Conservation (phyloP, 2,113 vertebrate species). For the Desmodus rotundus region DNA sequence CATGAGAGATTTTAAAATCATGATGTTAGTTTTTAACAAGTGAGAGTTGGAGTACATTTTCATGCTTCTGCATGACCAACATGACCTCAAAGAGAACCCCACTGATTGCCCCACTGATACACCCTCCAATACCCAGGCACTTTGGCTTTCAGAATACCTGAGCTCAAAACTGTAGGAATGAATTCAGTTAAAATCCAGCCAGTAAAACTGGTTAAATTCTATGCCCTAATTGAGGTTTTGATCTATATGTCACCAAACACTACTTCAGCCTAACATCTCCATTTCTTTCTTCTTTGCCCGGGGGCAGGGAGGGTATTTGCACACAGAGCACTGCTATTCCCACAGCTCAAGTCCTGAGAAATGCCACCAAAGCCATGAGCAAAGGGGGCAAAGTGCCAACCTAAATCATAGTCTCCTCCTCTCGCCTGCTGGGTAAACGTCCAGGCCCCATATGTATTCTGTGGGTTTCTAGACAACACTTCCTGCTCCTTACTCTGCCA, state of each 20-base stretch:
- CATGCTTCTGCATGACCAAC: not conserved
- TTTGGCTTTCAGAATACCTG: not conserved
- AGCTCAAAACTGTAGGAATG: not conserved
- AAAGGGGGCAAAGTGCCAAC: not conserved
- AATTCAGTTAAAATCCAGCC: not conserved
- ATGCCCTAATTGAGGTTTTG: not conserved
- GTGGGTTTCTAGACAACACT: not conserved
- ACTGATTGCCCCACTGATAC: not conserved
- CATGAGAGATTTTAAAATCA: not conserved
- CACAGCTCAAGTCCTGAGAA: not conserved
- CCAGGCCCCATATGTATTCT: accelerated
- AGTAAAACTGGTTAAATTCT: not conserved
- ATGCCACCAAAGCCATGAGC: not conserved
- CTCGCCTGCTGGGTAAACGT: not conserved
- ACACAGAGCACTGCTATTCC: not conserved
- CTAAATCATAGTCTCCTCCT: not conserved
- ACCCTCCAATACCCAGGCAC: not conserved
- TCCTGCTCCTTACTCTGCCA: not conserved
- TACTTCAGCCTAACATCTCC: not conserved
- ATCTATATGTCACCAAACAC: not conserved
- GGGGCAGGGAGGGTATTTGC: no score
- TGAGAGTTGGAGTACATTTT: not conserved
- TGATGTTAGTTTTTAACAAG: not conserved
- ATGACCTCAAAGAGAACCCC: not conserved
- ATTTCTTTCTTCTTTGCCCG: not conserved